Base-by-base conservation (phyloP, 2,888 invertebrate species). In the Caenorhabditis becei region DNA sequence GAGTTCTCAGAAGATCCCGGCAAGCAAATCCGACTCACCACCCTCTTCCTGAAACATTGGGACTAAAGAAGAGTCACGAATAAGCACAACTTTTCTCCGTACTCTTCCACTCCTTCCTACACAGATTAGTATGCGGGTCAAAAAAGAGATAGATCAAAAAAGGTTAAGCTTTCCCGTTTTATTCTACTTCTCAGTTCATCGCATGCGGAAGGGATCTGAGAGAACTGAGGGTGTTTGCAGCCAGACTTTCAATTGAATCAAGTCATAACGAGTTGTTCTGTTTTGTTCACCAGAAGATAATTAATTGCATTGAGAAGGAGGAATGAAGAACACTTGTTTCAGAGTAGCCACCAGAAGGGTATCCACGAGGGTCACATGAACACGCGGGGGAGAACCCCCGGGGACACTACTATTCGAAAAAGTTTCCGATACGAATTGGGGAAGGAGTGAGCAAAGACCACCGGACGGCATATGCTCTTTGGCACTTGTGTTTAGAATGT, bases 101-200 rank as follows among this genome's bases (percentile, higher is more conserved):
- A 35, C 32, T 56, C 32, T 2, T 18, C 3, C 28, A 53, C 16
- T n/a, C 11, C 32, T 28, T 56, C 35, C 32, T 18, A 18, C 56
- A 56, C 35, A 56, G 56, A 56, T 56, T 56, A 56, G 35, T 20
- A 32, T 18, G 4, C 47, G 47, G 18, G n/a, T 47, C 18, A 56
- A 18, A 35, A 16, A 16, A 23, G 24, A 51, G 51, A 11, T 16
- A 23, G 32, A 18, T 18, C n/a, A 18, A 32, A 28, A 32, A 56
- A 56, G 10, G 56, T 56, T 56, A 56, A 56, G 56, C 56, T n/a
- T 16, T n/a, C n/a, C n/a, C n/a, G n/a, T n/a, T 44, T 11, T 44
- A 11, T 49, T 23, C 49, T 11, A 51, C 24, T 47, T 14, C 41
- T 41, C 41, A 3, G 41, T 41, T 41, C 16, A 41, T 41, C 14